Percentiles rank a stretch among this genome's conserved stretches.
phyloP scores from a whole-genome alignment of 2,113 vertebrate species.

The Phaethornis superciliosus region DNA sequence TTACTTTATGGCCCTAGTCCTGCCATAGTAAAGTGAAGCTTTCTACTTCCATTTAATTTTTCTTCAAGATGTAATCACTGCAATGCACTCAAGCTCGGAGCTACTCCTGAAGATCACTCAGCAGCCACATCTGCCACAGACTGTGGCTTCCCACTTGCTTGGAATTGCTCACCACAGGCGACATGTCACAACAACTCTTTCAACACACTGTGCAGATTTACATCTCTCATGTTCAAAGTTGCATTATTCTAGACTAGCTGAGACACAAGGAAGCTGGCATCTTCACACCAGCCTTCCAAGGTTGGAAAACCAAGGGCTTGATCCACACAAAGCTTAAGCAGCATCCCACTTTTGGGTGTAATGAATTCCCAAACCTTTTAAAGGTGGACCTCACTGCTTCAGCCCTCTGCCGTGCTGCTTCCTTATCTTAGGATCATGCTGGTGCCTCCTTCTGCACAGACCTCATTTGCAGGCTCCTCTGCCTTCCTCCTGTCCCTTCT shows the following conservation, averaged over 20 bases:
- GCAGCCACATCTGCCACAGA: slow-evolving; percentile 13
- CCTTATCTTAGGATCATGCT: not conserved
- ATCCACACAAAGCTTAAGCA: not conserved
- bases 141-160: slow-evolving; percentile 30
- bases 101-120: not conserved
- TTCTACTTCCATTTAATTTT: not conserved
- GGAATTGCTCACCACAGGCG: slow-evolving; percentile 20
- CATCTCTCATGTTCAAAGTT: not conserved
- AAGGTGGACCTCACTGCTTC: not conserved
- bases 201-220: not conserved
- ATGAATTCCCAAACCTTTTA: not conserved
- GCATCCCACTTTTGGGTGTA: not conserved
- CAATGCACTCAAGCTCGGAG: not conserved
- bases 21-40: not conserved
- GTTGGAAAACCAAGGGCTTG: not conserved
- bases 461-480: not conserved
- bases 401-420: not conserved
- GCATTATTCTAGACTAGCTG: not conserved
- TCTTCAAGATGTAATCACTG: not conserved
- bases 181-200: slow-evolving; percentile 27
- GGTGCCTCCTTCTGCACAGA: not conserved
- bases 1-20: not conserved
- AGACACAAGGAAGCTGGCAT: not conserved
- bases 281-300: not conserved
- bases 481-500: not conserved